A percentile compares a stretch with the other conserved stretches of the same genome.
Conservation (phyloP, 2,113 vertebrate species). For the Ptilonorhynchus violaceus region DNA sequence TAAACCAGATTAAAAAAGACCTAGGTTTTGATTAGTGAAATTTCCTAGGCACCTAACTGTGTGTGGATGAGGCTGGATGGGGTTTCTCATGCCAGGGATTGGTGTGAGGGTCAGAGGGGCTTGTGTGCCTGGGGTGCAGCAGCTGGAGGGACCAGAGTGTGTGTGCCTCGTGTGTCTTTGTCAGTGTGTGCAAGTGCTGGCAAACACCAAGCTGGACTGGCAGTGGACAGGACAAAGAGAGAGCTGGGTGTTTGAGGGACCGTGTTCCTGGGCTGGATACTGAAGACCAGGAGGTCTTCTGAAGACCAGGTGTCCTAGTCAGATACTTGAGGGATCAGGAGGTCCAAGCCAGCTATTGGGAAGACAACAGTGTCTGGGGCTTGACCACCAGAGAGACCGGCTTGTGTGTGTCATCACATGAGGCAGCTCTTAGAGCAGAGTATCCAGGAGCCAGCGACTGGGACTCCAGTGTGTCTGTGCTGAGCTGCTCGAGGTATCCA, state of each 20-base stretch:
- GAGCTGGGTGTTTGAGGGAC: not conserved
- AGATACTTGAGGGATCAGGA: not conserved
- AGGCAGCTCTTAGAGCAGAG: not conserved
- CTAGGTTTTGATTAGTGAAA: not conserved
- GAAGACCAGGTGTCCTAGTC: accelerated
- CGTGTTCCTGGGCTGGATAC: not conserved
- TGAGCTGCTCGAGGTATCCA: not conserved
- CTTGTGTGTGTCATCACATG: not conserved
- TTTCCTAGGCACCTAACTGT: not conserved
- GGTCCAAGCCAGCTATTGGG: not conserved
- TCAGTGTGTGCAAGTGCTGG: not conserved
- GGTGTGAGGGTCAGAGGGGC: not conserved
- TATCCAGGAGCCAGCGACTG: not conserved
- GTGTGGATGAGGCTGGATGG: not conserved
- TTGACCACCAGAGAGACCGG: not conserved
- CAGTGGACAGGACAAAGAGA: not conserved
- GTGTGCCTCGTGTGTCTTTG: too few species aligned
- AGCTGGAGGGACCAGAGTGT: not conserved
- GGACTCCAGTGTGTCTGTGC: not conserved
- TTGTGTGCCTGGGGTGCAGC: not conserved
- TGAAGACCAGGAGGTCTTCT: accelerated
- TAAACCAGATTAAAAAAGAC: not conserved
- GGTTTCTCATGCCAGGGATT: not conserved
- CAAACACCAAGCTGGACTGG: not conserved
- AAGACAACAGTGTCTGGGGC: not conserved